These are phyloP conservation scores for Climacteris rufus DNA, from an alignment of 2,113 vertebrate species.

Conservation along the genomic window DNA sequence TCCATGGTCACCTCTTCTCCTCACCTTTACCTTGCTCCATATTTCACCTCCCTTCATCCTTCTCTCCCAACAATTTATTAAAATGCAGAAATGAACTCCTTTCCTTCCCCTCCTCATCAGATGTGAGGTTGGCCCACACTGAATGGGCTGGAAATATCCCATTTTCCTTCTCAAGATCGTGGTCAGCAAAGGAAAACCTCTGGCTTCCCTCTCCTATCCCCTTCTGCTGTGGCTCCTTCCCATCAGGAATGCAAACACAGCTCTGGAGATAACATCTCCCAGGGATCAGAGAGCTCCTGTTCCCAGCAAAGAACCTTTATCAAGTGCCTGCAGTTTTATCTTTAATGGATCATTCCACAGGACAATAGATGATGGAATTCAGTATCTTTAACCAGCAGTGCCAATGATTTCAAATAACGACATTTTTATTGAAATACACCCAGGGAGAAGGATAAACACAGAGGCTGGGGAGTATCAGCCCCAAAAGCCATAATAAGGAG, in stretches of 20 bases:
- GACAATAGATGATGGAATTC: constrained; percentile 25
- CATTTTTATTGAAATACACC: constrained; percentile 41
- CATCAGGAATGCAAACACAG: not conserved
- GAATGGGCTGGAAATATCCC: not conserved
- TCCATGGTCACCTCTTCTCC: not conserved
- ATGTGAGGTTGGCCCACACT: not conserved
- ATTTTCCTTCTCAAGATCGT: not conserved
- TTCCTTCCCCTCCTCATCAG: not conserved
- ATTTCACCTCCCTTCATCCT: not conserved
- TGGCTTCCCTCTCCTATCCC: not conserved
- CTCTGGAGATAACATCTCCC: not conserved
- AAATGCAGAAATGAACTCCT: not conserved
- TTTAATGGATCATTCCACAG: constrained; percentile 26
- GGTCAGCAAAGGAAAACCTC: not conserved
- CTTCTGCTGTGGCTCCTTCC: not conserved
- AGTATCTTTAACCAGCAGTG: constrained; percentile 26
- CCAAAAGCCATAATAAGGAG: not conserved
- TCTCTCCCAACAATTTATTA: not conserved
- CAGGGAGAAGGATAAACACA: constrained; percentile 32
- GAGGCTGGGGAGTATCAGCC: not conserved
- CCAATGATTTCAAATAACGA: constrained; percentile 48
- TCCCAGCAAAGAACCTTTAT: not conserved
- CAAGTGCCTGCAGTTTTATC: constrained; percentile 16
- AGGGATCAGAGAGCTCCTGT: not conserved
- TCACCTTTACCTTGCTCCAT: not conserved